phyloP scores from a whole-genome alignment of 2,113 vertebrate species.

The Camelus dromedarius region DNA sequence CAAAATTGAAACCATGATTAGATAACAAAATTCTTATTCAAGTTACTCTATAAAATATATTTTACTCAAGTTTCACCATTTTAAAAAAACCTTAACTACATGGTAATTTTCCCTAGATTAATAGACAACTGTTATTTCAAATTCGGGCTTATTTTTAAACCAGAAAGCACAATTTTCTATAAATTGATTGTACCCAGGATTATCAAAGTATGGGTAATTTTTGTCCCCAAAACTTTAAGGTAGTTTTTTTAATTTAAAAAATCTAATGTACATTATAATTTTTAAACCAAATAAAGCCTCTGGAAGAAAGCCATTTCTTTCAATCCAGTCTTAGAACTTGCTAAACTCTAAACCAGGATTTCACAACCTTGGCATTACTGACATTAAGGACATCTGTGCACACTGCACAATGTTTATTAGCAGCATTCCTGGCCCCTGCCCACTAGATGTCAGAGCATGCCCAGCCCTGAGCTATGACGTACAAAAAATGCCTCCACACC shows the following conservation, averaged over 20 bases:
- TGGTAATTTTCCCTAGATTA: not conserved
- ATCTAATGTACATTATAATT: not conserved
- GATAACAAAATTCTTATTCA: conserved; percentile 25
- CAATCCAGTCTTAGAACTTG: not conserved
- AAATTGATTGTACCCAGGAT: not conserved
- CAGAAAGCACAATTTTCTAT: conserved; percentile 34
- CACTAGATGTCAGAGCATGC: conserved; percentile 3
- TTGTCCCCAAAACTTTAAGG: not conserved
- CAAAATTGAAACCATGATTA: conserved; percentile 56
- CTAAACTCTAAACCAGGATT: not conserved
- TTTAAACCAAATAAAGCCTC: conserved; percentile 17
- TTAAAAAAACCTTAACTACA: not conserved
- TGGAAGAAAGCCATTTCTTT: conserved; percentile 15
- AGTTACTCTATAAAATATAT: conserved; percentile 30
- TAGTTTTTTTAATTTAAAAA: not conserved
- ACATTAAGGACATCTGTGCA: not conserved
- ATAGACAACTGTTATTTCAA: not conserved
- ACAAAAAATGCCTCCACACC: not conserved
- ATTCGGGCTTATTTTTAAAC: conserved; percentile 15
- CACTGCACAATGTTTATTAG: not conserved
- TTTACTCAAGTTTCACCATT: not conserved
- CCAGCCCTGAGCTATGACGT: not conserved
- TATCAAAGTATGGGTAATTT: not conserved
- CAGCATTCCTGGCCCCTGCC: not conserved
- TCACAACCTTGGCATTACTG: not conserved